Base-by-base conservation (phyloP, 2,113 vertebrate genomes). In the Engystomops pustulosus region DNA sequence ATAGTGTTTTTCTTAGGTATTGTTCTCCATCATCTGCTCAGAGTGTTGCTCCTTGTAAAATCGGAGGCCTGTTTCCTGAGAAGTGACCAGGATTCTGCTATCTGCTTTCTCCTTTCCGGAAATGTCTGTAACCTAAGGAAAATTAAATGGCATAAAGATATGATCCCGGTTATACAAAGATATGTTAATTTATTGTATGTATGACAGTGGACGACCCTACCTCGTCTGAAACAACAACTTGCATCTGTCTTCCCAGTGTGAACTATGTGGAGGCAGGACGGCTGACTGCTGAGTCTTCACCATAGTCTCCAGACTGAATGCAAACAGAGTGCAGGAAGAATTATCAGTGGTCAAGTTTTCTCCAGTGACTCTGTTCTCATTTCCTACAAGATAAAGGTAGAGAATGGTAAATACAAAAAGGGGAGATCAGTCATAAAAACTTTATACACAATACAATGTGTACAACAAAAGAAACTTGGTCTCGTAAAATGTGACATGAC, bases 221-320 rank as follows among this genome's bases (percentile, higher is more conserved):
- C 89, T 91, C 0, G 89, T 86, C 65, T 3, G 83, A n/a, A 94
- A 87, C 60, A 92, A 58, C 44, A 8, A 5, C 55, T 92, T 89
- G 12, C 92, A 92, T 72, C 89, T 90, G 44, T 87, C 86, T 74
- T 88, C 85, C 92, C 90, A 87, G 0, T 87, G 14, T 72, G 91
- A 0, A 0, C 41, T 27, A 62, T 86, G 72, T 0, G 68, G 3
- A 11, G 82, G 75, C 49, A 41, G 69, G 7, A 0, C 58, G 20
- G 81, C 38, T 17, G 82, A 3, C 36, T 68, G 62, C 17, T 23
- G 20, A 17, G 86, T 79, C 17, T 81, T 84, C 27, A 68, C 79
- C 44, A 91, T 83, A 58, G 86, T 62, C 4, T 91, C 77, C 38
- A 41, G 38, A 41, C 91, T 44, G 85, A 92, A 94, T 18, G 87